phyloP scores from a whole-genome alignment of 2,888 invertebrate genomes.

The Drosophila atripex region DNA sequence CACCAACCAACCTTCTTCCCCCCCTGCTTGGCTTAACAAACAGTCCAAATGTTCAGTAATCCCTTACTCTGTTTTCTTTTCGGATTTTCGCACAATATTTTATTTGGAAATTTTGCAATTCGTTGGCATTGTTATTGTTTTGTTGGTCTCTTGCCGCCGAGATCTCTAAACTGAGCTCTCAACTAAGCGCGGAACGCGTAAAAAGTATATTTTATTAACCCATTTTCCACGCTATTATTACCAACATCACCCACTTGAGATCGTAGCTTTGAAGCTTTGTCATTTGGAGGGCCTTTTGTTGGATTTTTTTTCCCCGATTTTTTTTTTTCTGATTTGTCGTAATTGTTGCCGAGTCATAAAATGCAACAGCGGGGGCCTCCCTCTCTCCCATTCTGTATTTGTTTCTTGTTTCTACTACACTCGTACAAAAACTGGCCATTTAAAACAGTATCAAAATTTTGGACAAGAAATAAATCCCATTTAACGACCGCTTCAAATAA shows the following conservation, averaged over 20 bases:
- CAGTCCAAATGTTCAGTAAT: constrained; percentile 11
- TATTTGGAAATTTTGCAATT: constrained; percentile 53
- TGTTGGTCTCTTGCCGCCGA: constrained; percentile 22
- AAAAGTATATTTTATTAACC: constrained; percentile 52
- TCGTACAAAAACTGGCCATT: neutral
- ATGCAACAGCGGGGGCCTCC: constrained; percentile 22
- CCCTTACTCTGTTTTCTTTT: constrained; percentile 15
- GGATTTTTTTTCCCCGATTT: constrained; percentile 21
- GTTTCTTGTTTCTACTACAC: constrained; percentile 19
- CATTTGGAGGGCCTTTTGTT: constrained; percentile 18
- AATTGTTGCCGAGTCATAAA: constrained; percentile 61
- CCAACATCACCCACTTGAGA: constrained; percentile 12
- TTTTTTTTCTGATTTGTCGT: constrained; percentile 37
- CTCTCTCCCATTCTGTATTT: constrained; percentile 15
- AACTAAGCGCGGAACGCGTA: constrained; percentile 21
- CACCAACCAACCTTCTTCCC: neutral
- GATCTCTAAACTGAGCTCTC: constrained; percentile 1
- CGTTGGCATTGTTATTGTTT: constrained; percentile 37
- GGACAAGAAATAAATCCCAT: neutral
- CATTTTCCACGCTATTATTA: constrained; percentile 65
- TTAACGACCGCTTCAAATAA: constrained; percentile 2
- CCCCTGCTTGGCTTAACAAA: constrained; percentile 11
- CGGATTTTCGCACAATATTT: constrained; percentile 51
- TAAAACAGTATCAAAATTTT: neutral
- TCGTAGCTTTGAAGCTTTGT: constrained; percentile 13